Conservation (phyloP, 2,888 invertebrate genomes). For the Stenolophus ochropezus region DNA sequence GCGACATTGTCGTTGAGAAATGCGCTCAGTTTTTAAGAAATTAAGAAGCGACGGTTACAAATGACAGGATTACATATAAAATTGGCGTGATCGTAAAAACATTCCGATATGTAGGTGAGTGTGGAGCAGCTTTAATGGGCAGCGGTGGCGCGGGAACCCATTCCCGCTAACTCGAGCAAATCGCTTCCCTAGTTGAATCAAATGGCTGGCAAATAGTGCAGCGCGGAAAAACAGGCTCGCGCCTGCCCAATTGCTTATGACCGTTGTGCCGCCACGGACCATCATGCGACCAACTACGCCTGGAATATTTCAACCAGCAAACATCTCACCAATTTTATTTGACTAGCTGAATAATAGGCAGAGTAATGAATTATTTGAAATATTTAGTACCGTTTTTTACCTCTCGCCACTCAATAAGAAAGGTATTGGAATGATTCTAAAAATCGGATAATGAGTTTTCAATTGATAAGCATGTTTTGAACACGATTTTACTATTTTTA, state of each 20-base stretch:
- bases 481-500: too few species aligned
- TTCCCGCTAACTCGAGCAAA: constrained; percentile 46
- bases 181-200: constrained; percentile 50
- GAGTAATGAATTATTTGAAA: too few species aligned
- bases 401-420: too few species aligned
- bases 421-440: too few species aligned
- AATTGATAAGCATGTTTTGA: too few species aligned
- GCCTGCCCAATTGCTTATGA: not conserved
- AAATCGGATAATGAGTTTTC: too few species aligned
- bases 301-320: not conserved
- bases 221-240: constrained; percentile 9
- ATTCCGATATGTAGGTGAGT: constrained; percentile 42
- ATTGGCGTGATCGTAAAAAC: constrained; percentile 43
- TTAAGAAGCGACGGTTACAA: constrained; percentile 41
- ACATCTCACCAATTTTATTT: too few species aligned
- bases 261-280: not conserved
- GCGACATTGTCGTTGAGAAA: constrained; percentile 25
- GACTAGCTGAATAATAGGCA: too few species aligned
- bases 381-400: too few species aligned
- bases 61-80: constrained; percentile 48
- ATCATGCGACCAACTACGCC: not conserved
- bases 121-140: constrained; percentile 31
- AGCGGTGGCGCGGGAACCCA: not conserved
- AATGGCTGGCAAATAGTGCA: constrained; percentile 52
- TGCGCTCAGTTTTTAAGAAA: constrained; percentile 35